phyloP scores from a whole-genome alignment of 2,113 vertebrate genomes.

The Andinoacara biseriatus region DNA sequence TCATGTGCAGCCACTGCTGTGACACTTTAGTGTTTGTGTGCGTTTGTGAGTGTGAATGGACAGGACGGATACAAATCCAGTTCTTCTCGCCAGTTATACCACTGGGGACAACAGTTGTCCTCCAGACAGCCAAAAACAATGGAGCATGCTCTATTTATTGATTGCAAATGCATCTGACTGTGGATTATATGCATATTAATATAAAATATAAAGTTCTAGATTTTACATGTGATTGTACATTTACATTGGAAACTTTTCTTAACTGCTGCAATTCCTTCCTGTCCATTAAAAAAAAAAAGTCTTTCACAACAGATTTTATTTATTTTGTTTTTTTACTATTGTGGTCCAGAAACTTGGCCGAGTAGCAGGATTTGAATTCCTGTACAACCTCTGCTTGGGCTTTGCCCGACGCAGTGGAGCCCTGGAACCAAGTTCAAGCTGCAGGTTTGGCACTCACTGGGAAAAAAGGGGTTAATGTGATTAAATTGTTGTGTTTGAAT shows the following conservation, averaged over 20 bases:
- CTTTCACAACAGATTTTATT: constrained; percentile 3
- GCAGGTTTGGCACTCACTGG: constrained; percentile 48
- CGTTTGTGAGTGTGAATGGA: not conserved
- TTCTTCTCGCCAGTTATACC: not conserved
- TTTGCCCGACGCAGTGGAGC: constrained; percentile 21
- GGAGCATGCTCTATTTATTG: not conserved
- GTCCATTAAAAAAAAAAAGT: not conserved
- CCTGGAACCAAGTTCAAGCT: constrained; percentile 43
- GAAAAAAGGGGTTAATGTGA: constrained; percentile 61
- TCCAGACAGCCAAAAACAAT: constrained; percentile 28
- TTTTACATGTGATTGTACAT: not conserved
- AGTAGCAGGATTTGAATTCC: constrained; percentile 20
- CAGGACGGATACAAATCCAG: not conserved
- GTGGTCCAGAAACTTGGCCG: constrained; percentile 32
- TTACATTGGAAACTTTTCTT: not conserved
- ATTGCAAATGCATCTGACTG: not conserved
- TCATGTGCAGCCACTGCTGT: not conserved
- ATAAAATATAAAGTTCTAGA: not conserved
- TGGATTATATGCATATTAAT: not conserved
- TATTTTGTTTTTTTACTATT: not conserved
- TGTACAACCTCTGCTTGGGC: constrained; percentile 19
- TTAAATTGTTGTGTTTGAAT: constrained; percentile 56
- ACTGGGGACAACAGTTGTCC: not conserved
- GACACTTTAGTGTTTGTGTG: not conserved
- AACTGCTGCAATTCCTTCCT: not conserved